Conservation (phyloP, 2,888 invertebrate species). For the Netelia inedita region DNA sequence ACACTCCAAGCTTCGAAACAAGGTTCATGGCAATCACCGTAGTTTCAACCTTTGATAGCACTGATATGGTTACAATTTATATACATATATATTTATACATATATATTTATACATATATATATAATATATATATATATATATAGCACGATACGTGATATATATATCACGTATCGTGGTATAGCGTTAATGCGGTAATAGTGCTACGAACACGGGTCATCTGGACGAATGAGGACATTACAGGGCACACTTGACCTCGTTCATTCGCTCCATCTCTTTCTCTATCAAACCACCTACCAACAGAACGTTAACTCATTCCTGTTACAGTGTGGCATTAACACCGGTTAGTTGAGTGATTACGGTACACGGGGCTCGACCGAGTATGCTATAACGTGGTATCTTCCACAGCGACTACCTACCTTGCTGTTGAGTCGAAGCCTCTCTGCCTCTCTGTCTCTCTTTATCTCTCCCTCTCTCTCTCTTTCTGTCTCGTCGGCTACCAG, state of each 20-base stretch:
- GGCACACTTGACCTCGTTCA: background rate
- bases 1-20: constrained; percentile 24
- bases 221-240: constrained; percentile 8
- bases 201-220: constrained; percentile 1
- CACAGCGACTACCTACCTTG: constrained; percentile 22
- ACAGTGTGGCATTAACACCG: constrained; percentile 13
- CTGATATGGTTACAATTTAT: background rate
- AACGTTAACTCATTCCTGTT: constrained; percentile 29
- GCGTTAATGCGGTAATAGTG: constrained; percentile 3
- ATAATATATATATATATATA: background rate
- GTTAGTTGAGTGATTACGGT: constrained; percentile 28
- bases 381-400: constrained; percentile 17
- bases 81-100: background rate
- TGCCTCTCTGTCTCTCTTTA: constrained; percentile 1
- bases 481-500: background rate
- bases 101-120: background rate
- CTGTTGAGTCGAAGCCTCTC: constrained; percentile 27
- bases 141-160: too few relatives aligned
- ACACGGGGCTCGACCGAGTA: constrained; percentile 2
- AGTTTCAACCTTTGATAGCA: background rate
- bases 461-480: background rate
- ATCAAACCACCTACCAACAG: background rate
- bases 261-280: background rate
- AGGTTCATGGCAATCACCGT: background rate
- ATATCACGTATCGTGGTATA: constrained; percentile 1